phyloP scores from a whole-genome alignment of 2,888 invertebrate genomes.

The Heliothis peltigera region DNA sequence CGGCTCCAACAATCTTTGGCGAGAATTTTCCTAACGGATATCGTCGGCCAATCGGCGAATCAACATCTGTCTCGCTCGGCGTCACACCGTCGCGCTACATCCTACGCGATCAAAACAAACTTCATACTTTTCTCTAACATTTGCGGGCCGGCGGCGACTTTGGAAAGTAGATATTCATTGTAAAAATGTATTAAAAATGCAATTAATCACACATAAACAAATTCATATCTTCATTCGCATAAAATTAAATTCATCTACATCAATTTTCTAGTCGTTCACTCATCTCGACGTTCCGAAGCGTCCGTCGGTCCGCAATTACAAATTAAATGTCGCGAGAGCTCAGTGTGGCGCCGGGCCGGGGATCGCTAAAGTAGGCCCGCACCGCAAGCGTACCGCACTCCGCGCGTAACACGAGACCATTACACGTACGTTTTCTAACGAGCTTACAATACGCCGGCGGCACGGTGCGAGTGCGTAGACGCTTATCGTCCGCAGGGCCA shows the following conservation, averaged over 20 bases:
- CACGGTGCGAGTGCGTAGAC: too few species aligned
- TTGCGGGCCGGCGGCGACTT: slow-evolving; percentile 31
- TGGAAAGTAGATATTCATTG: slow-evolving; percentile 3
- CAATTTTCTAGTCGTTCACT: slow-evolving; percentile 17
- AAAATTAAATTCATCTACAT: slow-evolving; percentile 33
- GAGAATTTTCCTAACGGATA: slow-evolving; percentile 71
- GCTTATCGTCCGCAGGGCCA: slow-evolving; percentile 86
- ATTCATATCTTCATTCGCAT: slow-evolving; percentile 40
- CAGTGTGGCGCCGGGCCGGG: slow-evolving; percentile 7
- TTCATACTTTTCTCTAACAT: slow-evolving; percentile 15
- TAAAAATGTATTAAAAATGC: slow-evolving; percentile 43
- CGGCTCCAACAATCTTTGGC: slow-evolving; percentile 82
- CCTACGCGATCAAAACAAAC: slow-evolving; percentile 33
- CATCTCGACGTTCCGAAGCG: background rate
- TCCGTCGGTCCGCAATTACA: slow-evolving; percentile 42
- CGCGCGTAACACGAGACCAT: too few species aligned
- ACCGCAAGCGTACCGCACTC: too few species aligned
- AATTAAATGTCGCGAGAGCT: slow-evolving; percentile 2
- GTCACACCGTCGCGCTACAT: slow-evolving; percentile 41
- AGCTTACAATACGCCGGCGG: too few species aligned
- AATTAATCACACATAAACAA: slow-evolving; percentile 38
- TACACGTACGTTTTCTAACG: too few species aligned
- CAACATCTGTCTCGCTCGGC: slow-evolving; percentile 76
- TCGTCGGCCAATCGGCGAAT: slow-evolving; percentile 67
- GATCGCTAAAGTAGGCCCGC: background rate